Conservation (phyloP, 2,888 invertebrate genomes). For the Eulithis testata region DNA sequence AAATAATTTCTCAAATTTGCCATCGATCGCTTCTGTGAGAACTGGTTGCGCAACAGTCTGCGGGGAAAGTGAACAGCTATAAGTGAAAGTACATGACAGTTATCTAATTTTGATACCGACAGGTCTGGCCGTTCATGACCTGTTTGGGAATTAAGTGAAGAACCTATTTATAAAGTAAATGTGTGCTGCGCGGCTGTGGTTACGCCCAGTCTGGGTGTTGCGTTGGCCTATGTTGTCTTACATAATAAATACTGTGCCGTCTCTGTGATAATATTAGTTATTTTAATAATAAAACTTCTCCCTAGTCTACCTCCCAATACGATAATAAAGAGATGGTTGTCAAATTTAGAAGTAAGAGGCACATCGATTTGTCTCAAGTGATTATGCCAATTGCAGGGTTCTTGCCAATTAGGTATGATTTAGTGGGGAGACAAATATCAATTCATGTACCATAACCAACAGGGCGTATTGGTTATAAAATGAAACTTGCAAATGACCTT, state of each 20-base stretch:
- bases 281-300: no score
- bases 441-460: no score
- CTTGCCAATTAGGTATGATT: no score
- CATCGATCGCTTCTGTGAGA: slow-evolving; percentile 29
- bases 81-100: slow-evolving; percentile 77
- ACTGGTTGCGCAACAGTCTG: slow-evolving; percentile 65
- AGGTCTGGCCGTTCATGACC: slow-evolving; percentile 41
- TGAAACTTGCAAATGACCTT: no score
- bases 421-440: no score
- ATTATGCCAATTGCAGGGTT: no score
- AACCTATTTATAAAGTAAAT: slow-evolving; percentile 26
- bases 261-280: neutral
- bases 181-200: neutral
- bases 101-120: slow-evolving; percentile 74
- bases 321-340: no score
- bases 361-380: no score
- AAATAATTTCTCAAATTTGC: slow-evolving; percentile 29
- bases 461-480: no score
- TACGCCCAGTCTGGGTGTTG: slow-evolving; percentile 1
- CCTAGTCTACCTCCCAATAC: no score
- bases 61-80: slow-evolving; percentile 74
- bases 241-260: neutral
- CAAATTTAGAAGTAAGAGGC: no score
- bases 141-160: slow-evolving; percentile 45
- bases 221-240: neutral